Conservation (phyloP, 2,113 vertebrate species). For the Zosterops hypoxanthus region DNA sequence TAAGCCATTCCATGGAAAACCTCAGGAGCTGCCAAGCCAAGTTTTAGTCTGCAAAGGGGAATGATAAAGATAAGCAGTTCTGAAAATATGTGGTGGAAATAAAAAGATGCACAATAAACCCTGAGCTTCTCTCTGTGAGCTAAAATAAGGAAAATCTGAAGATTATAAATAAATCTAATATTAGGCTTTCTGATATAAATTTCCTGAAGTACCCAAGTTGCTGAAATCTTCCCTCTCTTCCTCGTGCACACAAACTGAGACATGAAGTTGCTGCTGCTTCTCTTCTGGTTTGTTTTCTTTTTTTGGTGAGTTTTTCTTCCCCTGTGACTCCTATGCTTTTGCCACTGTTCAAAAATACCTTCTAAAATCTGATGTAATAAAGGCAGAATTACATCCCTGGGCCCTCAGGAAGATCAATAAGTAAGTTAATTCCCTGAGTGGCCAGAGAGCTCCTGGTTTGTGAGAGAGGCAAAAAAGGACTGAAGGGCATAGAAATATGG, state of each 20-base stretch:
- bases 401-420: constrained; percentile 48
- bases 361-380: constrained; percentile 49
- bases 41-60: background rate
- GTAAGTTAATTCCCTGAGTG: constrained; percentile 58
- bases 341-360: constrained; percentile 37
- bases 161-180: background rate
- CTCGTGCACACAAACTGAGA: background rate
- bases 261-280: background rate
- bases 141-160: background rate
- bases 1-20: background rate
- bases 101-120: background rate
- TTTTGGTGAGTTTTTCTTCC: background rate
- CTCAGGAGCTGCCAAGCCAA: background rate
- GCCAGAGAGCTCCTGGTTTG: background rate
- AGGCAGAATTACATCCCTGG: constrained; percentile 41
- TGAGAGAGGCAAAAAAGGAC: background rate
- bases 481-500: background rate
- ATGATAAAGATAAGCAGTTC: background rate
- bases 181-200: background rate
- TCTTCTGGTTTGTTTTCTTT: background rate
- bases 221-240: background rate
- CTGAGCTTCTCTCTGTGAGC: background rate
- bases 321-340: background rate
- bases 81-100: background rate
- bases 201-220: background rate